Evolutionary conservation across 2,888 invertebrate species (phyloP).

Genomic region (Coelinius sp.): DNA sequence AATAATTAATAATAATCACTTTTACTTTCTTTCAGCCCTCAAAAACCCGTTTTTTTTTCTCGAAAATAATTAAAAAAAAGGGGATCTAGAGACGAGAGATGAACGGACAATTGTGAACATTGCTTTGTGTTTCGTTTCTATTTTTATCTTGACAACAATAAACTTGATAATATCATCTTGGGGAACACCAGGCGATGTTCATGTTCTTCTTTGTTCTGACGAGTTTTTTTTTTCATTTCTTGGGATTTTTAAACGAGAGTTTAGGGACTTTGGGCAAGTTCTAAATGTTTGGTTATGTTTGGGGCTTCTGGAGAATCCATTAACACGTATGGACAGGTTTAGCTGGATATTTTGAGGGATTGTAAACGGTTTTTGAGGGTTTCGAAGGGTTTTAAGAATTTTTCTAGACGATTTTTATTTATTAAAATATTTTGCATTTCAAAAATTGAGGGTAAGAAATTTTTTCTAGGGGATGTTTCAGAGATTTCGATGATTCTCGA

Average conservation of each 20-base stretch:
- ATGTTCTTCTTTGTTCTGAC: not conserved
- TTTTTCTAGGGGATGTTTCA: no score
- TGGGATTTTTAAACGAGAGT: not conserved
- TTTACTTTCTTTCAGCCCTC: not conserved
- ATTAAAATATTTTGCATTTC: no score
- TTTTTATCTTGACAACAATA: not conserved
- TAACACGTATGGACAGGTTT: slow-evolving; percentile 16
- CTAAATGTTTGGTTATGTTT: slow-evolving; percentile 31
- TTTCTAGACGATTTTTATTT: no score
- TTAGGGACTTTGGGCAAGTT: not conserved
- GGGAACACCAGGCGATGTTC: not conserved
- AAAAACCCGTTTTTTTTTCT: not conserved
- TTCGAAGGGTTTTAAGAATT: no score
- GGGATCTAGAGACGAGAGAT: not conserved
- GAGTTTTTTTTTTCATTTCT: not conserved
- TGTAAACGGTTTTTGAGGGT: not conserved
- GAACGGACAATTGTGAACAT: not conserved
- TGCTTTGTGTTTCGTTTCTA: not conserved
- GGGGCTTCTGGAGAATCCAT: not conserved
- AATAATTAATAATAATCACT: not conserved
- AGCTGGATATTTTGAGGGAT: no score
- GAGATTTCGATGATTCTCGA: no score
- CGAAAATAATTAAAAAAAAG: not conserved
- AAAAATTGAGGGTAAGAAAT: no score
- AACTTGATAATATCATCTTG: not conserved